A percentile compares a stretch with the other conserved stretches of the same genome.
Conservation (phyloP, 2,113 vertebrate species). For the Steatornis caripensis region DNA sequence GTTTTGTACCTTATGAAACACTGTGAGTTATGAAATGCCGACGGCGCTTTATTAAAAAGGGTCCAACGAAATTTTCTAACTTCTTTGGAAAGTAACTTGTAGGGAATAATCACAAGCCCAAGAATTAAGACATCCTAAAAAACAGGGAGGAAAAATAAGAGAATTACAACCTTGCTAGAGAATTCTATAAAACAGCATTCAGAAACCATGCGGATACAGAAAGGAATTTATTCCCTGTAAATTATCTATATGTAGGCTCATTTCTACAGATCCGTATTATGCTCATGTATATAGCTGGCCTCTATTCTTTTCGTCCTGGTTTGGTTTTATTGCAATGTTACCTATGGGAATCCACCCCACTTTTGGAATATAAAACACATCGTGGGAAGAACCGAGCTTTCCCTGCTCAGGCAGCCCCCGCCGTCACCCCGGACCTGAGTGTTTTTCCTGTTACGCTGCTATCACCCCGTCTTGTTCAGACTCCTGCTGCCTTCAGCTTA, state of each 20-base stretch:
- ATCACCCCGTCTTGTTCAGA: background rate
- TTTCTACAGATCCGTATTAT: background rate
- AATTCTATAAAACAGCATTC: background rate
- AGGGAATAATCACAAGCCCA: background rate
- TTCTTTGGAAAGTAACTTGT: background rate
- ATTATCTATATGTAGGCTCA: background rate
- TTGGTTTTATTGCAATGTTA: background rate
- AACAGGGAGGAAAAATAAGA: background rate
- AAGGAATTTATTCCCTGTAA: constrained; percentile 29
- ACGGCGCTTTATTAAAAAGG: background rate
- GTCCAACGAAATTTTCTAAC: background rate
- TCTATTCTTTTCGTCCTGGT: background rate
- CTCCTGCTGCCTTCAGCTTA: background rate
- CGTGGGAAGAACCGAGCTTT: background rate
- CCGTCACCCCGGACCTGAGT: background rate
- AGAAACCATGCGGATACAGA: background rate
- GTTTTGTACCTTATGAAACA: background rate
- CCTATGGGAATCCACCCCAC: constrained; percentile 3
- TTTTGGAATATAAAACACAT: background rate
- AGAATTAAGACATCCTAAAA: constrained; percentile 8
- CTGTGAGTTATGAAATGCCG: background rate
- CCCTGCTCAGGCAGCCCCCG: background rate
- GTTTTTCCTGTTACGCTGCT: background rate
- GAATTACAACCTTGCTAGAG: background rate
- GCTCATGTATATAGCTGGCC: background rate